Evolutionary conservation across 2,888 invertebrate genomes (phyloP).

Genomic region (Ophraella communa): DNA sequence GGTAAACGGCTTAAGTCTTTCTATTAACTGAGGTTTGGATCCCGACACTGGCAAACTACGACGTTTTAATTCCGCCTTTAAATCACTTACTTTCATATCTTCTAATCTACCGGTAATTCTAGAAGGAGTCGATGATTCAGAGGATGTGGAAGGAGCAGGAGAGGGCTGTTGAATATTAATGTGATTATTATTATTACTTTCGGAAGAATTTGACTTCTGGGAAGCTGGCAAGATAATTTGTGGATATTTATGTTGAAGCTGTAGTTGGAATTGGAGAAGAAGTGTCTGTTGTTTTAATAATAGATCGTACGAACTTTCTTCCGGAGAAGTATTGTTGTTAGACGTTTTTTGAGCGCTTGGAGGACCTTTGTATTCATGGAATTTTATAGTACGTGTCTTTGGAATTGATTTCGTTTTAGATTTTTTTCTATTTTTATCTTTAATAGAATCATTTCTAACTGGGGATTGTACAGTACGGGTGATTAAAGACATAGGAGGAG

Average conservation of each 20-base stretch:
- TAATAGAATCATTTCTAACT: slow-evolving; percentile 66
- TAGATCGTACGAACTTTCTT: slow-evolving; percentile 88
- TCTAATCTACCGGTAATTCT: slow-evolving; percentile 75
- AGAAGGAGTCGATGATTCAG: slow-evolving; percentile 56
- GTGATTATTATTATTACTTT: slow-evolving; percentile 32
- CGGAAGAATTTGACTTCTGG: slow-evolving; percentile 57
- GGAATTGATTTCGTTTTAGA: slow-evolving; percentile 80
- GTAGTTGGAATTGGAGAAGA: slow-evolving; percentile 85
- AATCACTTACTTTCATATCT: slow-evolving; percentile 95
- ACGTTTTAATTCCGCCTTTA: slow-evolving; percentile 92
- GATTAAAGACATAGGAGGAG: slow-evolving; percentile 61
- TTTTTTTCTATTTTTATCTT: slow-evolving; percentile 83
- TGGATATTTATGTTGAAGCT: slow-evolving; percentile 82
- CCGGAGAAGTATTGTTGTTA: slow-evolving; percentile 65
- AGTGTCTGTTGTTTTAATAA: slow-evolving; percentile 94
- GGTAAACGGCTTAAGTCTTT: slow-evolving; percentile 81
- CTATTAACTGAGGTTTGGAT: slow-evolving; percentile 93
- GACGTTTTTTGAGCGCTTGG: slow-evolving; percentile 80
- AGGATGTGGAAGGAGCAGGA: slow-evolving; percentile 56
- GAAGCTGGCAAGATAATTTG: slow-evolving; percentile 82
- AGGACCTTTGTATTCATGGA: slow-evolving; percentile 95
- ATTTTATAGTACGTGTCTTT: slow-evolving; percentile 90
- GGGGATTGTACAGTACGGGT: slow-evolving; percentile 60
- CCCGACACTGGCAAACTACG: slow-evolving; percentile 95
- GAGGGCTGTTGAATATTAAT: slow-evolving; percentile 55